Base-by-base conservation (phyloP, 2,113 vertebrate genomes). In the Paracanthobrama guichenoti region DNA sequence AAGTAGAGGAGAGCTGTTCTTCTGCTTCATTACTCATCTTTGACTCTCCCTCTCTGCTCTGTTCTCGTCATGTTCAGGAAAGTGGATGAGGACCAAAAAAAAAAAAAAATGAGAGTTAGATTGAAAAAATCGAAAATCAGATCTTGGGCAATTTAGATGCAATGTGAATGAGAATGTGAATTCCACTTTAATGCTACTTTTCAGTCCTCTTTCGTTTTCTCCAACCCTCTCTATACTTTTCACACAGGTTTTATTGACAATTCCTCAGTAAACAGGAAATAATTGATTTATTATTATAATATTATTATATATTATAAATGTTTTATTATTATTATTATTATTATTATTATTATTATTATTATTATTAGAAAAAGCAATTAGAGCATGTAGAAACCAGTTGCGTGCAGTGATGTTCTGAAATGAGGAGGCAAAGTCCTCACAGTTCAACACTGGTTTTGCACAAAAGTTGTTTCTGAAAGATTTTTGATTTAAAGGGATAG, bases 121-220 rank as follows among this genome's bases (percentile, higher is more conserved):
- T n/a, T 22, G 13, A 46, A n/a, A 73, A 73, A 73, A 73, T 73
- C 48, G 69, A 73, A 73, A 73, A 73, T 73, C 69, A 48, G 69
- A 73, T 73, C 69, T 46, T 22, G 22, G n/a, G 69, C 22, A 73
- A 26, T 73, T 73, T 73, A 8, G 69, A 46, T 48, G 69, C 69
- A 73, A 16, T 71, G 39, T 71, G 39, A 71, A 71, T 73, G 42
- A 73, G 39, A 46, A 73, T 73, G 69, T 73, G 69, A 48, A 48
- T 73, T 46, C 13, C 42, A 9, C 69, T 73, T 46, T 24, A 72
- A 72, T 46, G 14, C 66, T 69, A 18, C 20, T 14, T 22, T 22
- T 44, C n/a, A 46, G 12, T 16, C 39, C 13, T 26, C n/a, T 48
- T 48, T 73, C 18, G 8, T 55, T 55, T 62, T 22, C 69, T 26